Base-by-base conservation (phyloP, 2,888 invertebrate species). In the Seira ritae region DNA sequence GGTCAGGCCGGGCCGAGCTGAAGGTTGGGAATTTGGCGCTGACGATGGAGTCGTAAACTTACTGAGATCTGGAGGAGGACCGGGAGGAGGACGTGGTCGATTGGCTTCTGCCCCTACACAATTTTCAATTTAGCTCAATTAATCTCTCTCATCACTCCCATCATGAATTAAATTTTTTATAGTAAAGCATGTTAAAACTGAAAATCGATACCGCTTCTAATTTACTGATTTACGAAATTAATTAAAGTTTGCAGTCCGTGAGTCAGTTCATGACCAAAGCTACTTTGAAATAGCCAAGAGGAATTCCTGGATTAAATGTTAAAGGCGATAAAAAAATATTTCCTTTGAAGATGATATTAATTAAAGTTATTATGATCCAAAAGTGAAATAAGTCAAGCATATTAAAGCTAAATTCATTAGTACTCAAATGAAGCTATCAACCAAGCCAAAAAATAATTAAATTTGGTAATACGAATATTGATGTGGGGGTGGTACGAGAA, bases 41-140 rank as follows among this genome's bases (percentile, higher is more conserved):
- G 88, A 85, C 89, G 91, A 20, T 83, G 70, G 75, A 77, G 84
- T 67, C 91, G 91, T 75, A 92, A 91, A 92, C 92, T 92, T 92
- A 42, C 70, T 87, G 87, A 87, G 87, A 87, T 85, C 86, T 42
- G 12, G 42, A 85, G 86, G 84, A 81, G 80, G 86, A 79, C 75
- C 80, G 73, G 81, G 71, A 46, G 50, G 84, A 71, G 68, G 85
- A 50, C 80, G 83, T 79, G 87, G 88, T 67, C 85, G 84, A 69
- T 75, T 71, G 46, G 62, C 77, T 76, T 88, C 88, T 71, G 84
- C 83, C 37, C 88, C 87, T 88, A 66, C 15, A 60, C n/a, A n/a
- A 46, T 37, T 67, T 42, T 68, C 60, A 72, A 46, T 68, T 24
- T 60, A 77, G 66, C 1, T 24, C 42, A 19, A 15, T n/a, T 31